These are phyloP conservation scores for Pterocles burchelli DNA, from an alignment of 2,113 vertebrate genomes.

Conservation along the genomic window DNA sequence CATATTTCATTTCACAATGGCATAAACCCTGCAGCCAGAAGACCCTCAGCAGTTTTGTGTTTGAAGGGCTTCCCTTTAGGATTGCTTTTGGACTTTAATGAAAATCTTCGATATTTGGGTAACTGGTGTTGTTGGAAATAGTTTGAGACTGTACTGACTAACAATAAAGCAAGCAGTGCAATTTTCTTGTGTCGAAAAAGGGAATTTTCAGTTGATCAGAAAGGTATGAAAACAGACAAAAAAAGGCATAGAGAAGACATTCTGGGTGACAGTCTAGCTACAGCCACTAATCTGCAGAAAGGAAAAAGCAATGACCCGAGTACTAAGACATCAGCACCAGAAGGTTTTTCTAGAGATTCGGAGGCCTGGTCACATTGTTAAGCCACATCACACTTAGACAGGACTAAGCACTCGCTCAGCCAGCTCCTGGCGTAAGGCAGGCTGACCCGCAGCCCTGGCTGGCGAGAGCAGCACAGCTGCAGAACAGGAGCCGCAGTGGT, in stretches of 20 bases:
- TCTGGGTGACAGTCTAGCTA: not conserved
- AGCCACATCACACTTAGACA: not conserved
- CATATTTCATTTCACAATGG: not conserved
- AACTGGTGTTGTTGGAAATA: not conserved
- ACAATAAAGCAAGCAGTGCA: not conserved
- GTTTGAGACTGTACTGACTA: not conserved
- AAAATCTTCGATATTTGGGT: not conserved
- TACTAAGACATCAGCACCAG: not conserved
- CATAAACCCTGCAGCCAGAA: not conserved
- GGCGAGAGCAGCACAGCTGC: not conserved
- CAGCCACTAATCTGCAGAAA: not conserved
- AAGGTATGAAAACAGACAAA: not conserved
- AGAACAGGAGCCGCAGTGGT: fast-evolving
- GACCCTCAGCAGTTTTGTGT: not conserved
- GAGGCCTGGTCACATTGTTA: not conserved
- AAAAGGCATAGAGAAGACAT: not conserved
- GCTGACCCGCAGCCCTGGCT: not conserved
- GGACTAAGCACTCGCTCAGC: not conserved
- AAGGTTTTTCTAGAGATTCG: not conserved
- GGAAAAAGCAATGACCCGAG: not conserved
- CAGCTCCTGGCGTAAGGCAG: fast-evolving
- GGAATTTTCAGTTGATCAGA: not conserved
- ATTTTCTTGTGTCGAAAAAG: not conserved
- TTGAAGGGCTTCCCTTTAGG: not conserved
- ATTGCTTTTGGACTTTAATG: not conserved